A percentile compares a stretch with the other conserved stretches of the same genome.
These are phyloP conservation scores for Protophormia terraenovae DNA, from an alignment of 2,888 invertebrate species.

Conservation along the genomic window DNA sequence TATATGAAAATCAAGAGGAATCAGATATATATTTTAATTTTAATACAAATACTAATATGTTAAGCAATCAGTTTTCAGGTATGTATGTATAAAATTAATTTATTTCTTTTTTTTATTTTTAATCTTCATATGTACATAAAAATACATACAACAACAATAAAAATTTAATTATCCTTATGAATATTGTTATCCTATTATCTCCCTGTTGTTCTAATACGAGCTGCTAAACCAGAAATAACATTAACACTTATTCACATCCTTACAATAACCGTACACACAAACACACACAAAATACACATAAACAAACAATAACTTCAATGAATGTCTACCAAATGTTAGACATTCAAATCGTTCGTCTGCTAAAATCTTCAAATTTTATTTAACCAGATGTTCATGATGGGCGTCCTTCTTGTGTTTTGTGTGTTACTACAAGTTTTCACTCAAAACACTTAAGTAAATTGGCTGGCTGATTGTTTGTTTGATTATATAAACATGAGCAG, in stretches of 20 bases:
- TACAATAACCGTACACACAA: background rate
- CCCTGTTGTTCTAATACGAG: conserved; percentile 4
- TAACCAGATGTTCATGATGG: conserved; percentile 24
- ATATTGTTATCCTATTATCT: background rate
- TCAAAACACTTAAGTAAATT: conserved; percentile 58
- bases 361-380: conserved; percentile 6
- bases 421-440: conserved; percentile 10
- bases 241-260: conserved; percentile 32
- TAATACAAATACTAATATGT: conserved; percentile 41
- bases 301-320: background rate
- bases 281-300: background rate
- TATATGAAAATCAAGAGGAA: conserved; percentile 64
- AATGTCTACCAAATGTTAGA: background rate
- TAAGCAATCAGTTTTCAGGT: conserved; percentile 63
- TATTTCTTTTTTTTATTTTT: background rate
- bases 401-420: conserved; percentile 36
- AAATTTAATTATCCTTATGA: conserved; percentile 31
- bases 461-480: conserved; percentile 9
- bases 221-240: conserved; percentile 40
- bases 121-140: background rate
- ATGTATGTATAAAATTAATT: conserved; percentile 1
- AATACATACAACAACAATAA: background rate
- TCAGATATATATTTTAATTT: conserved; percentile 62
- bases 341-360: background rate
- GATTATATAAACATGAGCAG: background rate